Conservation (phyloP, 2,797 vertebrate species). For the Enteromius unitaeniatus region DNA sequence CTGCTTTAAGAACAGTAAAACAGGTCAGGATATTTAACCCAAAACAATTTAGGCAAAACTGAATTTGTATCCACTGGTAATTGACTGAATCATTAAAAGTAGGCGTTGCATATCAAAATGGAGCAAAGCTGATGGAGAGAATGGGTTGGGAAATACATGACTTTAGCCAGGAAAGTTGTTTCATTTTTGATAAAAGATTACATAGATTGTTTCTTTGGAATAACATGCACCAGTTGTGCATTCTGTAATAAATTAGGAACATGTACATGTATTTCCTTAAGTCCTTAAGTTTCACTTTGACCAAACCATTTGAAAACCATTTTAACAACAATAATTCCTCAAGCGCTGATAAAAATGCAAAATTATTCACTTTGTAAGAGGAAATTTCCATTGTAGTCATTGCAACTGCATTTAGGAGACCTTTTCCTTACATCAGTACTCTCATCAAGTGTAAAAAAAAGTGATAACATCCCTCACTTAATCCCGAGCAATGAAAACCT, state of each 20-base stretch:
- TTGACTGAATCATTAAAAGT: slow-evolving; percentile 11
- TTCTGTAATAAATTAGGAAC: not conserved
- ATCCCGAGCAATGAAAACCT: slow-evolving; percentile 20
- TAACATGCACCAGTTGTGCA: slow-evolving; percentile 8
- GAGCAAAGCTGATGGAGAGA: slow-evolving; percentile 6
- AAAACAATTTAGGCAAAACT: too few relatives aligned
- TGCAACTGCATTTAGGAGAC: not conserved
- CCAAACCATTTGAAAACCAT: not conserved
- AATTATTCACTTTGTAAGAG: not conserved
- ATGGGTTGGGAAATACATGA: not conserved
- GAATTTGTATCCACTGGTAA: not conserved
- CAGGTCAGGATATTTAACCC: not conserved
- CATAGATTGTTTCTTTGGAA: slow-evolving; percentile 20
- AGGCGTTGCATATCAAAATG: not conserved
- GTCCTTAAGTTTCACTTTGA: not conserved
- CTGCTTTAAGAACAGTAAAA: not conserved
- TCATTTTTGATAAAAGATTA: slow-evolving; percentile 15
- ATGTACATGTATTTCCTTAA: not conserved
- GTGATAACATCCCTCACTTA: slow-evolving; percentile 16
- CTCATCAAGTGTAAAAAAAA: slow-evolving; percentile 16
- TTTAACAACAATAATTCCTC: not conserved
- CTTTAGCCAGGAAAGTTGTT: slow-evolving; percentile 5
- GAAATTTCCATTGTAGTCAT: not conserved
- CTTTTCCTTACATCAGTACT: not conserved
- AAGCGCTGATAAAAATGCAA: not conserved